A percentile compares a stretch with the other conserved stretches of the same genome.
These are phyloP conservation scores for Choristoneura fumiferana DNA, from an alignment of 1,140 invertebrate genomes.

Conservation along the genomic window DNA sequence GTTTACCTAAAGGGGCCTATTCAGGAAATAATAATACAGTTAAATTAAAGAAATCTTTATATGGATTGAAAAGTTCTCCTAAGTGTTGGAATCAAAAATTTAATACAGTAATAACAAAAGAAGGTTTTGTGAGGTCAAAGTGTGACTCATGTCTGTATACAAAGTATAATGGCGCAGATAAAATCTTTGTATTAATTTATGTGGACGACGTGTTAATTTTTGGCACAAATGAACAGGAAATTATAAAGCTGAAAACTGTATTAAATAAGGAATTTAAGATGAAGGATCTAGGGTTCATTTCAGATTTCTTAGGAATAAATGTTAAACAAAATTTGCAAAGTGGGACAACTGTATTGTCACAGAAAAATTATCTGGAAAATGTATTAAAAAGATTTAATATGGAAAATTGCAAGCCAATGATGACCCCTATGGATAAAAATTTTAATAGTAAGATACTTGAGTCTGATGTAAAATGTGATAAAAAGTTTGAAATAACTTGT, in stretches of 20 bases:
- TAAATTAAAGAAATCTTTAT: conserved; percentile 39
- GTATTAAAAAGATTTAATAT: conserved; percentile 40
- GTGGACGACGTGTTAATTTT: conserved; percentile 57
- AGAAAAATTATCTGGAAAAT: conserved; percentile 36
- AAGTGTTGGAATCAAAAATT: conserved; percentile 44
- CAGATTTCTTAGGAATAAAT: conserved; percentile 36
- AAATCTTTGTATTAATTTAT: conserved; percentile 47
- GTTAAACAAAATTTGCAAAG: conserved; percentile 27
- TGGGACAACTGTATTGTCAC: conserved; percentile 28
- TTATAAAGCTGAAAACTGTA: conserved; percentile 36
- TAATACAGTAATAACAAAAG: conserved; percentile 32
- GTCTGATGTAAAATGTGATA: conserved; percentile 9
- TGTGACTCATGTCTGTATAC: conserved; percentile 42
- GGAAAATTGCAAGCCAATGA: conserved; percentile 29
- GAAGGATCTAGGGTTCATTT: conserved; percentile 29
- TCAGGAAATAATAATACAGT: conserved; percentile 32
- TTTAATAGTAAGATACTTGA: background rate
- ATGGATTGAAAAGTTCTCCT: conserved; percentile 41
- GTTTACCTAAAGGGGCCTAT: conserved; percentile 30
- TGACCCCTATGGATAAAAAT: conserved; percentile 34
- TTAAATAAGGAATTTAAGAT: conserved; percentile 58
- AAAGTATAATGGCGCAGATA: conserved; percentile 23
- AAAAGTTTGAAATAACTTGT: no score
- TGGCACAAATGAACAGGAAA: conserved; percentile 30
- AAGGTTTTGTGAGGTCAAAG: conserved; percentile 36